Conservation (phyloP, 2,113 vertebrate species). For the Nansenia antarctica region DNA sequence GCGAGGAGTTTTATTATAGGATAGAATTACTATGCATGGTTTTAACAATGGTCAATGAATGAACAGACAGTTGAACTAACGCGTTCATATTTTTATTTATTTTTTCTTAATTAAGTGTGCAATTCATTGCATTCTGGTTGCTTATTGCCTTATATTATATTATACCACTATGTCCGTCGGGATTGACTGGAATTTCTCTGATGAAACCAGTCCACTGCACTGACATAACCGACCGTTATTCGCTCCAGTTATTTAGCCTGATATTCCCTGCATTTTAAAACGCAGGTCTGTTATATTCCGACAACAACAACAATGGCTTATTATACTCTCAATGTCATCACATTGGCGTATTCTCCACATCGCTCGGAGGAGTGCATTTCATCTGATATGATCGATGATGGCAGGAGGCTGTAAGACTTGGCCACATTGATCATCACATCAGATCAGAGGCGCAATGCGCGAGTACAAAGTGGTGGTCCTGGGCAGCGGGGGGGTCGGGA, state of each 20-base stretch:
- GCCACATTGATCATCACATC: background rate
- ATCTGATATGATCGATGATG: background rate
- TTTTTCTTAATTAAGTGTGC: background rate
- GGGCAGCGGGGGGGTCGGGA: conserved; percentile 90
- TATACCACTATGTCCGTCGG: background rate
- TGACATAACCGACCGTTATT: too few species aligned
- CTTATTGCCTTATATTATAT: background rate
- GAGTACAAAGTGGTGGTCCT: conserved; percentile 95
- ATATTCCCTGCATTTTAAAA: background rate
- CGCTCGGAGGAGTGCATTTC: too few species aligned
- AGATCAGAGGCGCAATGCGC: conserved; percentile 77
- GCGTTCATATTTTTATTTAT: background rate
- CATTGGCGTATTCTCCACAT: background rate
- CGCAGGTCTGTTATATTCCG: too few species aligned
- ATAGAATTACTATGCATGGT: too few species aligned
- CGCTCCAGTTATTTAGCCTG: background rate
- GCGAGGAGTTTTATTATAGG: too few species aligned
- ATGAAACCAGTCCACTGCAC: too few species aligned
- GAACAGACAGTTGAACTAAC: background rate
- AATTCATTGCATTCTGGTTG: background rate
- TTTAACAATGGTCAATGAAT: background rate
- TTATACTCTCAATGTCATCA: background rate
- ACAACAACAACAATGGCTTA: too few species aligned
- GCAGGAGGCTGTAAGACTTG: background rate
- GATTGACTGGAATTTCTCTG: too few species aligned